Evolutionary conservation across 2,113 vertebrate genomes (phyloP), one percentile per base, ranked within the genome.

Genomic region (Laterallus jamaicensis): DNA sequence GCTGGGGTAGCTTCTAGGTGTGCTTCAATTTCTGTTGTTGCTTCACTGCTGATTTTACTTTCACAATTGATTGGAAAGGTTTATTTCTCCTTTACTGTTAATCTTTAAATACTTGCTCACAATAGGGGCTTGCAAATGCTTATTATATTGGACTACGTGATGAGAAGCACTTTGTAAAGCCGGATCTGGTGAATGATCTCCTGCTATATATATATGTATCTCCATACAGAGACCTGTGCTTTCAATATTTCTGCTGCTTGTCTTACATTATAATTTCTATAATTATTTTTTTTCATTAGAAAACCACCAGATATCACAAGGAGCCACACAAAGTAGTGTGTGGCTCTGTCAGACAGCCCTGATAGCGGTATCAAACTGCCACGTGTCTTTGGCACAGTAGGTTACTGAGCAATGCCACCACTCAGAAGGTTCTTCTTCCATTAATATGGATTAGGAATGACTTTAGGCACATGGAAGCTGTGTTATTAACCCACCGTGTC

Each of bases 1-100:
- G 88, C 62, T 88, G 73, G 76, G 54, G 42, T 52, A 88, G 92
- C 76, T 82, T 84, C 80, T 93, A 86, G 37, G 76, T 92, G 88
- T 9, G 62, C 68, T 92, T 95, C 95, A 68, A 86, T 91, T 93
- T 71, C 82, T 92, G 66, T 44, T 86, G 39, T 87, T 84, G 64
- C 71, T 78, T 88, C 62, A 55, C 86, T 88, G 86, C 80, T 84
- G 92, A 76, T 79, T 94, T 93, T 92, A 78, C 86, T 92, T 92
- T 58, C 44, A 70, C 73, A 93, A 94, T 35, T 88, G 86, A 80
- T 54, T 92, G 60, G 63, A 83, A 95, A 80, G 76, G 76, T 80
- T 95, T 96, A 81, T 82, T 83, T 82, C 88, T 74, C 56, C 54
- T 95, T 90, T 94, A 78, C 86, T 71, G 69, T 64, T 83, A 71